phyloP scores from a whole-genome alignment of 2,113 vertebrate species.

The Rhinolophus sinicus region DNA sequence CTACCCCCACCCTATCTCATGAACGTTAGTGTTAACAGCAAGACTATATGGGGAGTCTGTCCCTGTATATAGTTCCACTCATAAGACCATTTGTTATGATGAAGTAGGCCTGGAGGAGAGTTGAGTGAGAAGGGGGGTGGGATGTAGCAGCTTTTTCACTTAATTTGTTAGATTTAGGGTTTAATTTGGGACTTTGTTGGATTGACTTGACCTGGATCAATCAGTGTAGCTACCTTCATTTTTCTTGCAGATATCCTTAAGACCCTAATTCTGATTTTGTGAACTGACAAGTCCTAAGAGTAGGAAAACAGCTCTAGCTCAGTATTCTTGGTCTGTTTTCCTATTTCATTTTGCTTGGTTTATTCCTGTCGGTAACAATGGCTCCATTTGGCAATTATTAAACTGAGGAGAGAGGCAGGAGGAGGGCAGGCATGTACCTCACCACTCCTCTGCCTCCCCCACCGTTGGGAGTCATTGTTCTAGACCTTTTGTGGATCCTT shows the following conservation, averaged over 20 bases:
- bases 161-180: conserved; percentile 16
- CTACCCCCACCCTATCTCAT: too few species aligned
- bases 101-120: background rate
- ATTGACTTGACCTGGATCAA: background rate
- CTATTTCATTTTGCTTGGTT: background rate
- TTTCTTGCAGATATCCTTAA: background rate
- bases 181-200: conserved; percentile 30
- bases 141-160: background rate
- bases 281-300: background rate
- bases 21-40: background rate
- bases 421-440: background rate
- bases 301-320: background rate
- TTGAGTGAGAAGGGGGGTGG: background rate
- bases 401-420: background rate
- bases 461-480: conserved; percentile 23
- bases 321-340: background rate
- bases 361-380: background rate
- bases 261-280: conserved; percentile 32
- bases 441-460: background rate
- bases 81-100: background rate
- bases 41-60: background rate
- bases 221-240: background rate
- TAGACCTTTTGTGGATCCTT: conserved; percentile 65
- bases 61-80: background rate
- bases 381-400: background rate